A percentile compares a stretch with the other conserved stretches of the same genome.
phyloP scores from a whole-genome alignment of 1,140 invertebrate species.

The Eriocheir sinensis region DNA sequence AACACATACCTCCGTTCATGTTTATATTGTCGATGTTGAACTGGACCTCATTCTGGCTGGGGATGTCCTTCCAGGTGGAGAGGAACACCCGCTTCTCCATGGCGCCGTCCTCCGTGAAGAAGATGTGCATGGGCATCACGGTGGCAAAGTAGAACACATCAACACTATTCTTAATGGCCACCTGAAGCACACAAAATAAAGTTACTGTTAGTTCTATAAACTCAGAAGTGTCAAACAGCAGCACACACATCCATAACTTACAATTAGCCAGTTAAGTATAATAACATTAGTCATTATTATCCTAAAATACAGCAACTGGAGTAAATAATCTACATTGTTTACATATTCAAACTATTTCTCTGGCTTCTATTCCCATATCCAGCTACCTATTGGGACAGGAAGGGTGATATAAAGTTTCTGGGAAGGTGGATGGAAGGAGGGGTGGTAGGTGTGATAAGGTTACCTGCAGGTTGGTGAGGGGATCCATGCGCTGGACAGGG shows the following conservation, averaged over 20 bases:
- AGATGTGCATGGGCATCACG: conserved; percentile 94
- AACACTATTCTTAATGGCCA: conserved; percentile 99
- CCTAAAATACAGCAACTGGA: neutral
- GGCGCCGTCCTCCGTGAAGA: conserved; percentile 98
- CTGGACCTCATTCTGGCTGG: conserved; percentile 98
- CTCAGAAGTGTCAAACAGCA: too few relatives aligned
- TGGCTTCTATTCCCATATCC: too few relatives aligned
- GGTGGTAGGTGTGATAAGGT: neutral
- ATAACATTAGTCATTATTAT: neutral
- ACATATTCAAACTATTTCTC: too few relatives aligned
- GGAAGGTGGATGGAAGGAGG: neutral
- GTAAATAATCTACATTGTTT: too few relatives aligned
- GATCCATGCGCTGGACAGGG: conserved; percentile 98
- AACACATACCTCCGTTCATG: conserved; percentile 84
- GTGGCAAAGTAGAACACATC: conserved; percentile 99
- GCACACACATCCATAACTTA: neutral
- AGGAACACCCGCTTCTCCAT: conserved; percentile 99
- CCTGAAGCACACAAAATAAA: conserved; percentile 83
- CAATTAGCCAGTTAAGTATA: neutral
- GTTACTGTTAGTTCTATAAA: neutral
- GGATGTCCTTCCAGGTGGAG: conserved; percentile 99
- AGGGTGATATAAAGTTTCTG: neutral
- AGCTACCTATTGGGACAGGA: too few relatives aligned
- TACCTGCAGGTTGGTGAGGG: conserved; percentile 96
- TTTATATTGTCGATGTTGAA: conserved; percentile 88